Conservation (phyloP, 2,113 vertebrate genomes). For the Brachirus orientalis region DNA sequence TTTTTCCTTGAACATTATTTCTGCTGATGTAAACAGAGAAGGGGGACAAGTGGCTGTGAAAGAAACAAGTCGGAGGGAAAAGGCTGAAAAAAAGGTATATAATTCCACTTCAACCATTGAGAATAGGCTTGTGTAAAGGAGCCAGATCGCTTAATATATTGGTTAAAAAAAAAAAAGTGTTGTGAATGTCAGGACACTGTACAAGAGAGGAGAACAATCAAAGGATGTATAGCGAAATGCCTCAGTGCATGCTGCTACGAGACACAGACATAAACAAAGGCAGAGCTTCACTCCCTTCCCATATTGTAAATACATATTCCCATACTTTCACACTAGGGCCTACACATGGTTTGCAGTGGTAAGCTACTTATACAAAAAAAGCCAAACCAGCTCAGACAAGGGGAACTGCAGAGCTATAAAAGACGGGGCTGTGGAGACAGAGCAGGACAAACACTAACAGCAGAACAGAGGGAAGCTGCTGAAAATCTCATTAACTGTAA, state of each 20-base stretch:
- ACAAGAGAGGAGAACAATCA: constrained; percentile 18
- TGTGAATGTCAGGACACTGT: constrained; percentile 27
- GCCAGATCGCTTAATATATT: constrained; percentile 19
- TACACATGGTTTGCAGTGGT: constrained; percentile 16
- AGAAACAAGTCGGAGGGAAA: constrained; percentile 2
- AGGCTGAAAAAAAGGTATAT: constrained; percentile 1
- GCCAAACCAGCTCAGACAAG: constrained; percentile 62
- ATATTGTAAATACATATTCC: constrained; percentile 26
- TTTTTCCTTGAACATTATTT: not conserved
- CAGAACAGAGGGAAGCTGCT: constrained; percentile 62
- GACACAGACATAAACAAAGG: constrained; percentile 7
- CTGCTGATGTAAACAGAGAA: constrained; percentile 9
- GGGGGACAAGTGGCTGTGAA: constrained; percentile 1
- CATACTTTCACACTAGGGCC: constrained; percentile 19
- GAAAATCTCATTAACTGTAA: constrained; percentile 77
- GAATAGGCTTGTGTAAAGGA: not conserved
- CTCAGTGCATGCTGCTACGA: constrained; percentile 16
- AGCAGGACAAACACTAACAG: constrained; percentile 66
- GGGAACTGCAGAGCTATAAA: constrained; percentile 59
- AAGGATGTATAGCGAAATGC: constrained; percentile 3
- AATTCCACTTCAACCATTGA: constrained; percentile 4
- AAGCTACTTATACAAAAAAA: constrained; percentile 73
- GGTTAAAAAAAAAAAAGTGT: constrained; percentile 3
- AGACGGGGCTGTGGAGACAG: constrained; percentile 57
- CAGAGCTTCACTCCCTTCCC: constrained; percentile 9